These are phyloP conservation scores for Cynodonichthys magdalenae DNA, from an alignment of 2,797 vertebrate species.

Conservation along the genomic window DNA sequence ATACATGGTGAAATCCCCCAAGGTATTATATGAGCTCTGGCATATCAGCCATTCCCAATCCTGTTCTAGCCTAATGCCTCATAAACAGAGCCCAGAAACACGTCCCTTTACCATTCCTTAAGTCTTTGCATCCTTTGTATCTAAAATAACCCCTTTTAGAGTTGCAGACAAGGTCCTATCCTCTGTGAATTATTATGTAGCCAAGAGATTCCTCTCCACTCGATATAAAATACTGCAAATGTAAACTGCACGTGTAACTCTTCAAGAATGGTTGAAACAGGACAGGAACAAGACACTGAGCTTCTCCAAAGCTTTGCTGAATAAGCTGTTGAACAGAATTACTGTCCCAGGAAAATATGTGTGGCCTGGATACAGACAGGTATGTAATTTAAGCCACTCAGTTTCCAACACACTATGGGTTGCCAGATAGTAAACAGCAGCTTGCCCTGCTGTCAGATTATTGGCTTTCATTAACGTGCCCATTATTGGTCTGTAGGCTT, in stretches of 20 bases:
- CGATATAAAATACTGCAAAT: conserved; percentile 36
- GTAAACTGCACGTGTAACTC: conserved; percentile 12
- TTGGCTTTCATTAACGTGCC: conserved; percentile 41
- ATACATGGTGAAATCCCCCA: conserved; percentile 78
- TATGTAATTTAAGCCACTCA: conserved; percentile 40
- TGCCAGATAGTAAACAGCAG: conserved; percentile 36
- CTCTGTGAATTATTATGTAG: conserved; percentile 40
- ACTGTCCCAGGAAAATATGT: conserved; percentile 39
- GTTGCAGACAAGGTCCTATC: conserved; percentile 46
- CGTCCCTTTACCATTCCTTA: conserved; percentile 55
- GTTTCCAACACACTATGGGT: conserved; percentile 26
- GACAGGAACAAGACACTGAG: conserved; percentile 29
- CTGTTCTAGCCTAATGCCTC: conserved; percentile 72
- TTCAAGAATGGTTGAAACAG: conserved; percentile 26
- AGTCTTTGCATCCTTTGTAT: conserved; percentile 48
- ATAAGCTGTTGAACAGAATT: conserved; percentile 32
- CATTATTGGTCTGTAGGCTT: conserved; percentile 31
- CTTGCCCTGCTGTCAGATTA: conserved; percentile 53
- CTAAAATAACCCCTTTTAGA: conserved; percentile 57
- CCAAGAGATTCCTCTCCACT: conserved; percentile 31
- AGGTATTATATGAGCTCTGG: conserved; percentile 77
- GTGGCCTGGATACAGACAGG: conserved; percentile 38
- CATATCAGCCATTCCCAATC: conserved; percentile 65
- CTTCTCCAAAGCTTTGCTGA: conserved; percentile 40
- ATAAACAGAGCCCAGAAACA: conserved; percentile 71